Percentiles rank a stretch among this genome's conserved stretches.
phyloP scores from a whole-genome alignment of 2,888 invertebrate genomes.

The Acleris emargana region DNA sequence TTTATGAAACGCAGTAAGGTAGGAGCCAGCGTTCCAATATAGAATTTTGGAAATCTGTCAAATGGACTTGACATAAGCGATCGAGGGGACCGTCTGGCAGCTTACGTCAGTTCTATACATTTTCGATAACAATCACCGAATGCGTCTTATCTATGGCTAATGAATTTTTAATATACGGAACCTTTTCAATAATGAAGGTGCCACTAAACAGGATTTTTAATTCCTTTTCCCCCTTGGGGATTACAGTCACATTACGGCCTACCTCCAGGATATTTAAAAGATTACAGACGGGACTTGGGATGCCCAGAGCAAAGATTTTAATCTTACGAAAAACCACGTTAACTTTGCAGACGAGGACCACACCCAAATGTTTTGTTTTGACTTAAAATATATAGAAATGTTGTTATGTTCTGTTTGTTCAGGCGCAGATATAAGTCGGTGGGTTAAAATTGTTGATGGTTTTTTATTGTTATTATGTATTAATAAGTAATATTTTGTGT shows the following conservation, averaged over 20 bases:
- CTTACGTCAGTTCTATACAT: too few species aligned
- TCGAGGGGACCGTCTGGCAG: too few species aligned
- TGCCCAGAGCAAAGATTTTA: constrained; percentile 28
- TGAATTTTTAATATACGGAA: constrained; percentile 7
- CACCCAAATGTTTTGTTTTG: not conserved
- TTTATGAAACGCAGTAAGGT: too few species aligned
- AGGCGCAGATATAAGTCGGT: constrained; percentile 14
- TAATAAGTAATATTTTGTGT: constrained; percentile 23
- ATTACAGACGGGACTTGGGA: constrained; percentile 24
- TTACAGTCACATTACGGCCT: constrained; percentile 25
- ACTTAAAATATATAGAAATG: not conserved
- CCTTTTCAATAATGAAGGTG: not conserved
- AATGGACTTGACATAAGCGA: not conserved
- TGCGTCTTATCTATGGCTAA: too few species aligned
- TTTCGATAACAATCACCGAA: too few species aligned
- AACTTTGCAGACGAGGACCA: not conserved
- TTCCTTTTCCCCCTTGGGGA: constrained; percentile 12
- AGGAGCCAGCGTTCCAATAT: too few species aligned
- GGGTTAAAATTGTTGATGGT: constrained; percentile 16
- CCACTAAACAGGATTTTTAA: constrained; percentile 3
- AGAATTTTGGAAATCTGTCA: not conserved
- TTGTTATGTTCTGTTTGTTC: not conserved
- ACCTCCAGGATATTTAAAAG: constrained; percentile 24
- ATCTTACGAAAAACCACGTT: constrained; percentile 25
- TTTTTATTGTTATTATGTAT: constrained; percentile 10